Base-by-base conservation (phyloP, 2,113 vertebrate genomes). In the Xiphorhynchus elegans region DNA sequence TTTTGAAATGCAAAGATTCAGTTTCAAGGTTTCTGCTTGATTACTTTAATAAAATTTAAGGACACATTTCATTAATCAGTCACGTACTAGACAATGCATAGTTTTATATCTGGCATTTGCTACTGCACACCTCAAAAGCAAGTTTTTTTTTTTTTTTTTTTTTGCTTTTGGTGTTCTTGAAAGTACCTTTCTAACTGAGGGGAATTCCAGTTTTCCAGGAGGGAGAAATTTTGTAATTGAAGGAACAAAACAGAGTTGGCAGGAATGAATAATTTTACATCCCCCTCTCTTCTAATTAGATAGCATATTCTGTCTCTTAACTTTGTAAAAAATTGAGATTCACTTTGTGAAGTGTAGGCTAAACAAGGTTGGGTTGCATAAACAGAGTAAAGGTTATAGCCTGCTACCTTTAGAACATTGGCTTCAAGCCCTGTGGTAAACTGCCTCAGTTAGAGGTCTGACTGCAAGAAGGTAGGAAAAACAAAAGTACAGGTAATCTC, bases 41-140 rank as follows among this genome's bases (percentile, higher is more conserved):
- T 97, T 98, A 49, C 73, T 89, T 97, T 93, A 95, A 97, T 96
- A 96, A 97, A 97, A 90, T 87, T 76, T 70, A 95, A 96, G 80
- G 39, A 67, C 82, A 60, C 60, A 59, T 95, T 97, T 97, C 85
- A 96, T 97, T 96, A 95, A 97, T 97, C 95, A 82, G 93, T 96
- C 96, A 93, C 4, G 44, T 80, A 93, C 25, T 60, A 95, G 85
- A 89, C 64, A 88, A 90, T 80, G 52, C 17, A 58, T 83, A 95
- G 70, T 95, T 90, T 97, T 95, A 82, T 83, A 96, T 94, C 96
- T 97, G 90, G 67, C 24, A 84, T 95, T 96, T 94, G 72, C 63
- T 96, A 69, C 59, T 75, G 9, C 67, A 58, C 76, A 76, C 87
- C 95, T 96, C 68, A 95, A 95, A 96, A 94, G 50, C 14, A 85